Conservation (phyloP, 92 coral and sea anemone species). For the Phenganax subtilis region DNA sequence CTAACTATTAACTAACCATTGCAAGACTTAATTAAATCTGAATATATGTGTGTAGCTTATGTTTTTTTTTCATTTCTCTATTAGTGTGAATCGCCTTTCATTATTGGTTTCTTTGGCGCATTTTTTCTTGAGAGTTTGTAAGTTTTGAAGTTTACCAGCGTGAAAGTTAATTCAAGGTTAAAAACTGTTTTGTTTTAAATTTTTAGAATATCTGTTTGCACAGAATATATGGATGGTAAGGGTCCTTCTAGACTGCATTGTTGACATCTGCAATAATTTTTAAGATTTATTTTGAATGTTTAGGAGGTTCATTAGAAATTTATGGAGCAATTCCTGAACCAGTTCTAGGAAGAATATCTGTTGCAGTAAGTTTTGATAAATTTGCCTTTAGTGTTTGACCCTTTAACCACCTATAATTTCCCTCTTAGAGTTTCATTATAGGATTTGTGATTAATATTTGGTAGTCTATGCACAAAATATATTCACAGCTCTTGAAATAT, state of each 20-base stretch:
- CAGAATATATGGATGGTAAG: constrained; percentile 98
- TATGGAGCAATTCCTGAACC: constrained; percentile 94
- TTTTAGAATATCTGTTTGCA: constrained; percentile 89
- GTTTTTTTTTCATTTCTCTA: background rate
- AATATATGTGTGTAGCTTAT: no score
- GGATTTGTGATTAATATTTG: no score
- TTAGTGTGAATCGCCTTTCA: constrained; percentile 86
- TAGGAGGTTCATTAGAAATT: constrained; percentile 89
- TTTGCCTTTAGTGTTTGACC: background rate
- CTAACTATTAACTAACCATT: background rate
- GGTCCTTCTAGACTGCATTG: background rate
- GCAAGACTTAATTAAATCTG: background rate
- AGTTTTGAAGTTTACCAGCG: background rate
- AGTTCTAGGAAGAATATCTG: constrained; percentile 93
- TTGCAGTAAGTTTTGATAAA: constrained; percentile 62
- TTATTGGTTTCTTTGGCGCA: constrained; percentile 97
- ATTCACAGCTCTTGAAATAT: background rate
- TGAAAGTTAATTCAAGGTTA: background rate
- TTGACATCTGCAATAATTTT: background rate
- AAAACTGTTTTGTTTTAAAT: background rate
- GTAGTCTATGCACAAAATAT: no score
- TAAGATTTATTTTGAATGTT: background rate
- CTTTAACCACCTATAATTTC: background rate
- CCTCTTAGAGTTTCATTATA: no score
- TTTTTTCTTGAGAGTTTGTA: constrained; percentile 94